Base-by-base conservation (phyloP, 2,888 invertebrate species). In the Cantharis rustica region DNA sequence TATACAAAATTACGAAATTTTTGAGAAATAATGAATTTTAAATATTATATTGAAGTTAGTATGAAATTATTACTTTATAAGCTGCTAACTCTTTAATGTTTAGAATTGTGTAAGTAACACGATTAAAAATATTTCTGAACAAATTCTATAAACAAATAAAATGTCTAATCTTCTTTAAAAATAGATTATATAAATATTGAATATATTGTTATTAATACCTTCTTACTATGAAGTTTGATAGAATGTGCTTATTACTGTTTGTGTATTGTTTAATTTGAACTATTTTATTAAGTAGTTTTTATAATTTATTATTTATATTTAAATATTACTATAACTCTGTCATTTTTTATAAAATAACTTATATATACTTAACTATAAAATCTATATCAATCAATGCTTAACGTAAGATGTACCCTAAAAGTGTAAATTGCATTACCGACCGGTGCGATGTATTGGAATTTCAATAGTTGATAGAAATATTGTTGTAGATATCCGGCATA, bases 381-480 rank as follows among this genome's bases (percentile, higher is more conserved):
- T n/a, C n/a, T 47, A 47, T n/a, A 23, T 23, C 47, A n/a, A 47
- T 47, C 47, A 47, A 47, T 47, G 7, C 47, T 47, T 47, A 47
- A 47, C n/a, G 47, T 47, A 47, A n/a, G 47, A 47, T 47, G 47
- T 47, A 47, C 47, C 47, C 47, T 47, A 47, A 47, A 47, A 47
- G 47, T 47, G 47, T 47, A 72, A 72, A 72, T 72, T 72, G 72
- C 72, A 73, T 73, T 68, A 73, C 68, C 16, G 15, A 68, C 68
- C 68, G 68, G 68, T 61, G 61, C 68, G 68, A 61, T 69, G 62
- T 68, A 68, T 66, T 73, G 62, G 68, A 73, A 73, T 73, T 73
- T 73, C 73, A 68, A 73, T 73, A 63, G 69, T 61, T 68, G 73
- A 62, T 68, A 72, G 73, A 68, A 73, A 62, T 69, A 73, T 73